Conservation (phyloP, 1,140 invertebrate genomes). For the Triops longicaudatus region DNA sequence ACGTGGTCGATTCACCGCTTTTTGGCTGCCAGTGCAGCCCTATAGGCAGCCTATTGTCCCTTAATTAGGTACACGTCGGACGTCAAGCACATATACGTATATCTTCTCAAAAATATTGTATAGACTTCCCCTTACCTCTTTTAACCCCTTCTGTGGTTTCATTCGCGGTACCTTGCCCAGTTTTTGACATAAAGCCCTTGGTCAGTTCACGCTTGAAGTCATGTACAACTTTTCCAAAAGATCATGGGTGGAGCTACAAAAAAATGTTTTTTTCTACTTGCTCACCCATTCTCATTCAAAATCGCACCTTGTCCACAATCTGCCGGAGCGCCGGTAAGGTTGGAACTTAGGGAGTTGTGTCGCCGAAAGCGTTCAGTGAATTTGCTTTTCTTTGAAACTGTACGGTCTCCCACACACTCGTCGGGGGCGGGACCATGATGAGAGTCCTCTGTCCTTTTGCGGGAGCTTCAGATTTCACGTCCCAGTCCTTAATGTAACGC, state of each 20-base stretch:
- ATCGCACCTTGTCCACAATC: no score
- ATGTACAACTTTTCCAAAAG: neutral
- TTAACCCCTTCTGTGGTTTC: neutral
- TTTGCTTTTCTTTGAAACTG: no score
- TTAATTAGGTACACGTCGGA: constrained; percentile 12
- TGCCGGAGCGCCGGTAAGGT: no score
- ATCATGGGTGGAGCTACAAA: neutral
- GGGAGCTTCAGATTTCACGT: neutral
- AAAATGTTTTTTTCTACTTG: neutral
- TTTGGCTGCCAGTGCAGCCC: neutral
- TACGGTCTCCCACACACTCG: neutral
- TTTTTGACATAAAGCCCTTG: neutral
- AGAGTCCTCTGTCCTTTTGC: neutral
- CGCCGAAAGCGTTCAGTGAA: no score
- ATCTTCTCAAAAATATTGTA: neutral
- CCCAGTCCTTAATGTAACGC: constrained; percentile 6
- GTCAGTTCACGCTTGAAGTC: neutral
- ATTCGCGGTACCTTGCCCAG: neutral
- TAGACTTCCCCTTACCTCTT: neutral
- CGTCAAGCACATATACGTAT: neutral
- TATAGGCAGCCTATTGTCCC: constrained; percentile 1
- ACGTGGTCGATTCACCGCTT: constrained; percentile 1
- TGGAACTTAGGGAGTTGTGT: no score
- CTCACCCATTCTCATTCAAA: no score
- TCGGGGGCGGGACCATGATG: neutral